Evolutionary conservation across 1,140 invertebrate genomes (phyloP).

Genomic region (Diachasma alloeum): DNA sequence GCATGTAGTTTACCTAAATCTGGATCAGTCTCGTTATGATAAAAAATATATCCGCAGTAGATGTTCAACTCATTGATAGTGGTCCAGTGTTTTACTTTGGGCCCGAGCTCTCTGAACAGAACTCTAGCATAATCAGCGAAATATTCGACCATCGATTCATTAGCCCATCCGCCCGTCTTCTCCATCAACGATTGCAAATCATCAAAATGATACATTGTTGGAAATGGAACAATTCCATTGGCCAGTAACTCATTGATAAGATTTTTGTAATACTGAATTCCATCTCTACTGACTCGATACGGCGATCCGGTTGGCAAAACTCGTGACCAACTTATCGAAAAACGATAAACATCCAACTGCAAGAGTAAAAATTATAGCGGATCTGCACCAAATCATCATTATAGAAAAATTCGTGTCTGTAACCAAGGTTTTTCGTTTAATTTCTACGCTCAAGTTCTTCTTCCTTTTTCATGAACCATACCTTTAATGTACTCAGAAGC

Average conservation of each 20-base stretch:
- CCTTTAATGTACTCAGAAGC: too few relatives aligned
- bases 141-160: conserved; percentile 68
- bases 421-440: too few relatives aligned
- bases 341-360: conserved; percentile 64
- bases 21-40: too few relatives aligned
- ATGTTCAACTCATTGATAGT: conserved; percentile 67
- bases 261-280: conserved; percentile 68
- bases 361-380: not conserved
- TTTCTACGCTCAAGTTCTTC: too few relatives aligned
- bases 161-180: conserved; percentile 71
- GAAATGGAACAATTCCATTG: conserved; percentile 63
- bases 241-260: conserved; percentile 67
- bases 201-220: conserved; percentile 69
- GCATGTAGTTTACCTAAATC: too few relatives aligned
- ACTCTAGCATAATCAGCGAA: conserved; percentile 66
- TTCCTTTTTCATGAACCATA: too few relatives aligned
- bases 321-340: conserved; percentile 71
- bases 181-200: conserved; percentile 62
- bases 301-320: conserved; percentile 68
- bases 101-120: conserved; percentile 61
- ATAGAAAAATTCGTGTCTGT: too few relatives aligned
- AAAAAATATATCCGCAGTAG: conserved; percentile 26
- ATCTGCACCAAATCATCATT: too few relatives aligned
- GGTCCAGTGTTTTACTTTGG: conserved; percentile 58
- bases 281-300: conserved; percentile 64